These are phyloP conservation scores for Anableps anableps DNA, from an alignment of 2,797 vertebrate genomes.

Conservation along the genomic window DNA sequence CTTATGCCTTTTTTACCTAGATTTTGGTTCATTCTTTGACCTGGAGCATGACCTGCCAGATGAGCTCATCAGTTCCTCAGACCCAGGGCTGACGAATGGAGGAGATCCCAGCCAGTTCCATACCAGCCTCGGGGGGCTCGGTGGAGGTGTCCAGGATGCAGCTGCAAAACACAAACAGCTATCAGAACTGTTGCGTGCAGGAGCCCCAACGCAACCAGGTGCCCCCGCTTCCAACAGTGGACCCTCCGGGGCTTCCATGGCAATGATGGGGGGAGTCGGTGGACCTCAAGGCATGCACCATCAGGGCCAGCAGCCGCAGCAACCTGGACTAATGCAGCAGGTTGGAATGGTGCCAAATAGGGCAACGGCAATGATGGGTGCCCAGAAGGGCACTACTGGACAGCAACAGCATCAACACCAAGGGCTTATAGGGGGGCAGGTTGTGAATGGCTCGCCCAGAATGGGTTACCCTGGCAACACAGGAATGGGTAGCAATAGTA, in stretches of 20 bases:
- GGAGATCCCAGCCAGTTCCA: slow-evolving; percentile 91
- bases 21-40: slow-evolving; percentile 96
- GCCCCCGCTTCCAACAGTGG: slow-evolving; percentile 72
- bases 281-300: slow-evolving; percentile 86
- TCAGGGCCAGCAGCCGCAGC: slow-evolving; percentile 75
- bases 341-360: slow-evolving; percentile 87
- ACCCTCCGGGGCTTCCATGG: slow-evolving; percentile 77
- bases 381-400: slow-evolving; percentile 86
- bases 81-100: slow-evolving; percentile 92
- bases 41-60: slow-evolving; percentile 98
- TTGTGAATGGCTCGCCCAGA: slow-evolving; percentile 94
- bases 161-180: slow-evolving; percentile 98
- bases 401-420: slow-evolving; percentile 74
- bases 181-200: slow-evolving; percentile 91
- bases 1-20: slow-evolving; percentile 66
- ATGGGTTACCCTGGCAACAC: slow-evolving; percentile 88
- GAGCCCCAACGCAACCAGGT: slow-evolving; percentile 79
- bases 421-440: slow-evolving; percentile 92
- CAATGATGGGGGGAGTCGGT: slow-evolving; percentile 89
- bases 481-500: slow-evolving; percentile 86
- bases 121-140: slow-evolving; percentile 85
- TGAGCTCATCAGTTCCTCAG: slow-evolving; percentile 95
- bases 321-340: slow-evolving; percentile 82
- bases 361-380: slow-evolving; percentile 87
- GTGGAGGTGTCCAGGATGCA: slow-evolving; percentile 87